phyloP scores from a whole-genome alignment of 2,113 vertebrate species.

The Dasyornis broadbenti region DNA sequence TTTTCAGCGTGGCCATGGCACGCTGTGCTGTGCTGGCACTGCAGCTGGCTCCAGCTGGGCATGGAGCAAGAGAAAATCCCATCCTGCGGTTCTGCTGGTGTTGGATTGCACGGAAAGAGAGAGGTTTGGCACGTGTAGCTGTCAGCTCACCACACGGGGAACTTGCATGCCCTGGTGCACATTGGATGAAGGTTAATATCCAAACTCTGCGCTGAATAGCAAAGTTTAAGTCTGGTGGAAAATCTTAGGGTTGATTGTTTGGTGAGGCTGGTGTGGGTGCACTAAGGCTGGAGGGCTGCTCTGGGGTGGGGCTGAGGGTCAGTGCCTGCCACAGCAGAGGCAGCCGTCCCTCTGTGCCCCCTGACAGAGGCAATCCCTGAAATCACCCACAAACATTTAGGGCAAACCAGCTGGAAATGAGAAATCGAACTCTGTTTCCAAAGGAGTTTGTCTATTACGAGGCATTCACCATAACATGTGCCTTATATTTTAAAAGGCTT shows the following conservation, averaged over 20 bases:
- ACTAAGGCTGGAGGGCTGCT: background rate
- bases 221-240: background rate
- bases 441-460: background rate
- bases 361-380: background rate
- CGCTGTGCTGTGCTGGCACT: conserved; percentile 51
- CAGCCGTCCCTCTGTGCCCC: background rate
- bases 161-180: conserved; percentile 73
- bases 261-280: background rate
- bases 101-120: conserved; percentile 74
- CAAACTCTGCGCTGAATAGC: background rate
- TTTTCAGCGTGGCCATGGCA: background rate
- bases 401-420: background rate
- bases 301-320: background rate
- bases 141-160: conserved; percentile 69
- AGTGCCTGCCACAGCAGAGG: background rate
- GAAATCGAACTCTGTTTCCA: background rate
- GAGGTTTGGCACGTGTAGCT: conserved; percentile 72
- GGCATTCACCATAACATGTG: background rate
- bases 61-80: conserved; percentile 66
- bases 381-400: background rate
- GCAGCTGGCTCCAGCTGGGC: conserved; percentile 74
- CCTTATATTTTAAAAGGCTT: background rate
- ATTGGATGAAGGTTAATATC: conserved; percentile 69
- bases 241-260: background rate
- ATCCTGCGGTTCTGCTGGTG: conserved; percentile 71